A percentile compares a stretch with the other conserved stretches of the same genome.
Conservation (phyloP, 2,888 invertebrate species). For the Nysson spinosus region DNA sequence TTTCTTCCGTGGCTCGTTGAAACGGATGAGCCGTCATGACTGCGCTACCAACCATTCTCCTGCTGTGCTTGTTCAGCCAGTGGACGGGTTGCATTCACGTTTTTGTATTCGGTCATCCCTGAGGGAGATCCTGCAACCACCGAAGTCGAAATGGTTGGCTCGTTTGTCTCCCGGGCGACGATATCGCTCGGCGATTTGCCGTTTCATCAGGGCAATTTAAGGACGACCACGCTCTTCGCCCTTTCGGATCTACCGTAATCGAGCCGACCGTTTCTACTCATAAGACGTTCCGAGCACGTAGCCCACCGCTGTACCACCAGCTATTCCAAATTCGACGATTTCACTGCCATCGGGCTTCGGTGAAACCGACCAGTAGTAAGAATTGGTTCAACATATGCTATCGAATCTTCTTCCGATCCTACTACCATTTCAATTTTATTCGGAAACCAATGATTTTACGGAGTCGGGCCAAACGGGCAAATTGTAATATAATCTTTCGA, state of each 20-base stretch:
- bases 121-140: neutral
- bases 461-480: too few relatives aligned
- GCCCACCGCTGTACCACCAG: conserved; percentile 29
- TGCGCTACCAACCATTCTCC: conserved; percentile 9
- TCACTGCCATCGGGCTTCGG: neutral
- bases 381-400: conserved; percentile 16
- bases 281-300: conserved; percentile 56
- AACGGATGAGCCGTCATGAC: conserved; percentile 7
- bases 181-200: conserved; percentile 58
- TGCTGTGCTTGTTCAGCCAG: neutral
- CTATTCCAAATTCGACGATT: conserved; percentile 38
- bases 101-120: neutral
- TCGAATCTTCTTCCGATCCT: neutral
- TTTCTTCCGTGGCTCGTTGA: conserved; percentile 31
- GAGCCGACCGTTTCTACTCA: conserved; percentile 44
- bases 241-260: conserved; percentile 46
- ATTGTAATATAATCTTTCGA: too few relatives aligned
- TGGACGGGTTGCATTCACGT: neutral
- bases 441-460: too few relatives aligned
- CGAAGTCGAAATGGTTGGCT: conserved; percentile 34
- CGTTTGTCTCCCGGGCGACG: conserved; percentile 49
- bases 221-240: conserved; percentile 25
- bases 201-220: conserved; percentile 61
- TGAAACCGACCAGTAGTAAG: neutral
- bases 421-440: neutral